These are phyloP conservation scores for Scalopus aquaticus DNA, from an alignment of 2,113 vertebrate species.

Conservation along the genomic window DNA sequence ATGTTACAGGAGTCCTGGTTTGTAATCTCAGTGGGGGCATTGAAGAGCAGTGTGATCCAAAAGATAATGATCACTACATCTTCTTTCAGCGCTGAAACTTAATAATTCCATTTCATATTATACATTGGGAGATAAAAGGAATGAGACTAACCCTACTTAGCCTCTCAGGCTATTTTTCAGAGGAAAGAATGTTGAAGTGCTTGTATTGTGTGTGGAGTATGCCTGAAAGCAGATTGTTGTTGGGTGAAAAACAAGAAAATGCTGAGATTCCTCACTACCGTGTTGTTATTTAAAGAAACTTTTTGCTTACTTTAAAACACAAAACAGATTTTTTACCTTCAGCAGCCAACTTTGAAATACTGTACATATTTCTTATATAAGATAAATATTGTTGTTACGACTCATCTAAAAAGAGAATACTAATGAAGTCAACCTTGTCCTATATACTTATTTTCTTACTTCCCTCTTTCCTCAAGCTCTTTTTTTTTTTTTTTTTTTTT, in stretches of 20 bases:
- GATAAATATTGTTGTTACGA: background rate
- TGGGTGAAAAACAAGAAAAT: conserved; percentile 49
- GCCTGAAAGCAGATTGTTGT: conserved; percentile 14
- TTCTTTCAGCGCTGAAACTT: background rate
- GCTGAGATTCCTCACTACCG: background rate
- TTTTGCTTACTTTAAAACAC: conserved; percentile 53
- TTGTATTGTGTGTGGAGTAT: background rate
- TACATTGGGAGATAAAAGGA: background rate
- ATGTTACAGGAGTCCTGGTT: background rate
- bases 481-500: background rate
- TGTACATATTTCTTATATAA: conserved; percentile 38
- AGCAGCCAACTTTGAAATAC: conserved; percentile 46
- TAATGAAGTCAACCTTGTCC: background rate
- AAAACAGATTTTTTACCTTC: conserved; percentile 38
- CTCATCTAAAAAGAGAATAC: conserved; percentile 10
- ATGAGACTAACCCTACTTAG: background rate
- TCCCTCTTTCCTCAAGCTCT: conserved; percentile 34
- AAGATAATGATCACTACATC: background rate
- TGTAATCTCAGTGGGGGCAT: background rate
- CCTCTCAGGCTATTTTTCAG: background rate
- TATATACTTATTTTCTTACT: background rate
- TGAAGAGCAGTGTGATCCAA: background rate
- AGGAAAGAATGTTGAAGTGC: background rate
- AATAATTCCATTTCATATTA: background rate
- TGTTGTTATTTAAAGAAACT: conserved; percentile 50